Base-by-base conservation (phyloP, 2,797 vertebrate species). In the Aratinga solstitialis region DNA sequence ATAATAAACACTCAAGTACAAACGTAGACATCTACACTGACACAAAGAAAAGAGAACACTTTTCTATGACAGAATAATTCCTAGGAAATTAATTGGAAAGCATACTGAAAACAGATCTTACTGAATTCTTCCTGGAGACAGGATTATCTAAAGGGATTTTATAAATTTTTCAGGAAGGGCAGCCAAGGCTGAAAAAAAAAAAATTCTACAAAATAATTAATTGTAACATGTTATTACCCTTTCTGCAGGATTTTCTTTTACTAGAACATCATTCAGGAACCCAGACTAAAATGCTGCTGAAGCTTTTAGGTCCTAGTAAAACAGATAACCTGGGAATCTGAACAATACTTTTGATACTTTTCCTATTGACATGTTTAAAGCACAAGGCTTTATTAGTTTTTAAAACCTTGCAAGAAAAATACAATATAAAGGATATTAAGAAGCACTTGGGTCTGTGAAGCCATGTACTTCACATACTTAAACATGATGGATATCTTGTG, bases 321-420 rank as follows among this genome's bases (percentile, higher is more conserved):
- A 77, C 13, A 73, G 26, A 26, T 72, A 92, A 79, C 34, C 20
- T 51, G 21, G 45, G 45, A 93, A 78, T 87, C 20, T 78, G 80
- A 82, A 62, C 24, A 85, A 32, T 51, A 20, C 32, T 87, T 82
- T 77, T 82, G 53, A 48, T 43, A 48, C 4, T 30, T 85, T 91
- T 84, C 48, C 27, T 32, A 56, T 24, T 65, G 36, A 43, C 9
- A 24, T 8, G 2, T 94, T 65, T 90, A 77, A 95, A 66, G 61
- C 56, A 50, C 74, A 85, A 68, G 34, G 21, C 5, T 87, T 34
- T 78, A 82, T 81, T 26, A 8, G 1, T 65, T 87, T 86, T 94
- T 88, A 67, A 69, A 96, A 73, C 36, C 40, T 94, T 89, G 69
- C 61, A 96, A 94, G 91, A 42, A 56, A 91, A 96, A 72, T 26